phyloP scores from a whole-genome alignment of 2,888 invertebrate genomes.

The Lymantria dispar region DNA sequence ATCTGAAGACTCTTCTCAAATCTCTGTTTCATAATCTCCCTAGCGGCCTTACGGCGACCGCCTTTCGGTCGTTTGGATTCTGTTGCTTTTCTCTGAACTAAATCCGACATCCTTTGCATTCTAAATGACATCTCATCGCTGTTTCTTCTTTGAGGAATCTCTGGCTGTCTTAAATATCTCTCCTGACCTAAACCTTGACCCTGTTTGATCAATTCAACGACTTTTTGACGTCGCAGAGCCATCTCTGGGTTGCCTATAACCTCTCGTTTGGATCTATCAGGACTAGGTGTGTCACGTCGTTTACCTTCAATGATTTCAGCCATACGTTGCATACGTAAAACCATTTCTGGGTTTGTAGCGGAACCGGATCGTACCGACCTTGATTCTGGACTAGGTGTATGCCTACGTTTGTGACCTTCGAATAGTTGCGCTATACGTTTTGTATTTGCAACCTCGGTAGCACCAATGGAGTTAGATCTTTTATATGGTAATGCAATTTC shows the following conservation, averaged over 20 bases:
- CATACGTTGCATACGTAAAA: constrained; percentile 59
- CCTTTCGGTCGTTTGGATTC: constrained; percentile 53
- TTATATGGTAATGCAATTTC: constrained; percentile 35
- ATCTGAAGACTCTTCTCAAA: constrained; percentile 94
- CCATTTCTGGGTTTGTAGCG: constrained; percentile 53
- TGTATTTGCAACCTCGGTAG: constrained; percentile 51
- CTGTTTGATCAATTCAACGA: constrained; percentile 54
- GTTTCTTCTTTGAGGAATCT: constrained; percentile 41
- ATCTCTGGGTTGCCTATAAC: constrained; percentile 60
- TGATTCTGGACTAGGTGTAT: constrained; percentile 55
- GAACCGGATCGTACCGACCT: constrained; percentile 47
- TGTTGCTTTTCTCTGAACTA: constrained; percentile 88
- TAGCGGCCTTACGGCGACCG: constrained; percentile 58
- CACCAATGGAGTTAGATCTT: constrained; percentile 58
- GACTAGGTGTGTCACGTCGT: constrained; percentile 50
- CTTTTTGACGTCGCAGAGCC: constrained; percentile 57
- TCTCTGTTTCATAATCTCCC: constrained; percentile 88
- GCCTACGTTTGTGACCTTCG: constrained; percentile 53
- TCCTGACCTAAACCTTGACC: constrained; percentile 40
- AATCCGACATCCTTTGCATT: constrained; percentile 88
- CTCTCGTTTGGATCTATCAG: constrained; percentile 52
- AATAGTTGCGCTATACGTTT: constrained; percentile 62
- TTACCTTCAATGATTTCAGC: constrained; percentile 67
- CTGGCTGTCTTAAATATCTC: constrained; percentile 35
- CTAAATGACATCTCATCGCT: constrained; percentile 74